Conservation (phyloP, 2,113 vertebrate species). For the Dryoscopus gambensis region DNA sequence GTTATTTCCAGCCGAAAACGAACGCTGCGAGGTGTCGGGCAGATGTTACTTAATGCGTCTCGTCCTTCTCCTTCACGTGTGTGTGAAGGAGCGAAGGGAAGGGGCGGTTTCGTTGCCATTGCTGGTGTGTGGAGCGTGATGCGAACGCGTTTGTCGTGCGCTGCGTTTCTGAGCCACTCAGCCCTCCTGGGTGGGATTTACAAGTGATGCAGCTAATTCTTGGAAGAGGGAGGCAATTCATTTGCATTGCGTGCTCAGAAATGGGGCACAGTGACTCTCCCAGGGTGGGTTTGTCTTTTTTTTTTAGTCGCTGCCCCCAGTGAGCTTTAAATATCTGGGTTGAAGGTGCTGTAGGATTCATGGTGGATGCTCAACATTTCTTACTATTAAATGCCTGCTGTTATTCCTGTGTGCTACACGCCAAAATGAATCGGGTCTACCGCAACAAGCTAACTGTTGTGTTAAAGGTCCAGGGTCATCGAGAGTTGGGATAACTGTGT, state of each 20-base stretch:
- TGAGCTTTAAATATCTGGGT: neutral
- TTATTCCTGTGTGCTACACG: neutral
- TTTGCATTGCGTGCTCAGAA: neutral
- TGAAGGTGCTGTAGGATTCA: neutral
- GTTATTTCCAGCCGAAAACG: neutral
- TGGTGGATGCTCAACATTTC: neutral
- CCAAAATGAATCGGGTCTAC: neutral
- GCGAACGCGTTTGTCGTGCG: neutral
- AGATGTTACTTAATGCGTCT: neutral
- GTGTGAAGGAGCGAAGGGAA: neutral
- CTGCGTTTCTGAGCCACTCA: neutral
- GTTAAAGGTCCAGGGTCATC: slow-evolving; percentile 17
- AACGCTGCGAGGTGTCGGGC: neutral
- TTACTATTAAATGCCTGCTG: neutral
- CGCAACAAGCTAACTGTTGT: neutral
- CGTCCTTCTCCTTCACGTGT: neutral
- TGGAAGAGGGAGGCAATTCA: neutral
- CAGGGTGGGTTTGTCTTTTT: neutral
- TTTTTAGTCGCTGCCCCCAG: neutral
- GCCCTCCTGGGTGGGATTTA: neutral
- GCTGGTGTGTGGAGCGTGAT: neutral
- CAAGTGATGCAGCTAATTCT: slow-evolving; percentile 19
- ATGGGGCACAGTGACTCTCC: neutral
- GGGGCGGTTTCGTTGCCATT: neutral
- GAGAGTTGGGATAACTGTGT: slow-evolving; percentile 21